Percentiles rank a stretch among this genome's conserved stretches.
phyloP scores from a whole-genome alignment of 2,888 invertebrate genomes.

The Petrophora chlorosata region DNA sequence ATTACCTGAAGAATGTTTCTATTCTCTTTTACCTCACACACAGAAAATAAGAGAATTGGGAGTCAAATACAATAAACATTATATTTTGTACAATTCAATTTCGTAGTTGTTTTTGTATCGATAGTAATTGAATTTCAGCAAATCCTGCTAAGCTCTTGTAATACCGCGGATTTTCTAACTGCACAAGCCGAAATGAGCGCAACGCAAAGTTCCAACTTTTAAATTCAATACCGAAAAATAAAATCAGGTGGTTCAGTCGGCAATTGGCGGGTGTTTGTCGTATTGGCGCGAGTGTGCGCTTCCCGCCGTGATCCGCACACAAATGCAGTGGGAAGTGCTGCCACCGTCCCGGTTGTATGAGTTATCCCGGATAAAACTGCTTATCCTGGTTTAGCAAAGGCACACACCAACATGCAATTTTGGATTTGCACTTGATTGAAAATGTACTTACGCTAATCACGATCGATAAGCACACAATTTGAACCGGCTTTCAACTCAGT shows the following conservation, averaged over 20 bases:
- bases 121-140: constrained; percentile 13
- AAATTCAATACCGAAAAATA: constrained; percentile 58
- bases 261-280: constrained; percentile 73
- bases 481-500: too few species aligned
- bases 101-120: too few species aligned
- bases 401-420: too few species aligned
- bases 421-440: too few species aligned
- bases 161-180: constrained; percentile 1
- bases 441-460: too few species aligned
- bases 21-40: too few species aligned
- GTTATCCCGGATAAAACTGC: constrained; percentile 1
- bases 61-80: too few species aligned
- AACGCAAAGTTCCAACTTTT: constrained; percentile 10
- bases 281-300: constrained; percentile 55
- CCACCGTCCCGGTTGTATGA: constrained; percentile 1
- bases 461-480: too few species aligned
- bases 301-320: constrained; percentile 61
- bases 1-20: too few species aligned
- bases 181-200: constrained; percentile 8
- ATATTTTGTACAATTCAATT: too few species aligned
- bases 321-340: constrained; percentile 49
- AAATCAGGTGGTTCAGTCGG: constrained; percentile 58
- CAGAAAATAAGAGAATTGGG: too few species aligned
- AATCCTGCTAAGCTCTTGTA: not conserved
- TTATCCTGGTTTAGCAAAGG: too few species aligned